Evolutionary conservation across 2,113 vertebrate species (phyloP).

Genomic region (Dascyllus trimaculatus): DNA sequence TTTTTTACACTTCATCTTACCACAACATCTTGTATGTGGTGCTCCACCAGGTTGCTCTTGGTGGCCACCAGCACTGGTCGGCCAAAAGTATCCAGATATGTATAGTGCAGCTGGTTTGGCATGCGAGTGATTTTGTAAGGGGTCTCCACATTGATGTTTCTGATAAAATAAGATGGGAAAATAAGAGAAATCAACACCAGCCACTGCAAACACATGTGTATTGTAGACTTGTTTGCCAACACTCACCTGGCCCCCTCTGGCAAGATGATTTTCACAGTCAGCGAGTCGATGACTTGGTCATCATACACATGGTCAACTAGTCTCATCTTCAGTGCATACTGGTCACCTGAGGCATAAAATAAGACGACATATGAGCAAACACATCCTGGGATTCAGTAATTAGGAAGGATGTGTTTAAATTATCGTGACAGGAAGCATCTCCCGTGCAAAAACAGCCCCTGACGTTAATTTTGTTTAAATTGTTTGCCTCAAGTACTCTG

Average conservation of each 20-base stretch:
- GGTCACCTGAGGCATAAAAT: conserved; percentile 88
- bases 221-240: not conserved
- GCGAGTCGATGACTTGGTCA: conserved; percentile 94
- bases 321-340: conserved; percentile 97
- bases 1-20: conserved; percentile 77
- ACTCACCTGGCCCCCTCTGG: conserved; percentile 98
- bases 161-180: conserved; percentile 53
- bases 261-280: conserved; percentile 95
- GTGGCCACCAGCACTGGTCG: conserved; percentile 94
- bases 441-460: no score
- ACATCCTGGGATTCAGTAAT: not conserved
- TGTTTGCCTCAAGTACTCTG: not conserved
- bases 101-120: conserved; percentile 94
- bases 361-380: not conserved
- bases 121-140: conserved; percentile 92
- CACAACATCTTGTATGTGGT: conserved; percentile 98
- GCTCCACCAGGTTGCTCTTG: conserved; percentile 96
- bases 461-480: no score
- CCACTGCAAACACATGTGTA: not conserved
- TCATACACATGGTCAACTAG: conserved; percentile 98
- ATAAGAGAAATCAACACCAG: conserved; percentile 15
- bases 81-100: conserved; percentile 97
- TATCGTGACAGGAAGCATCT: no score
- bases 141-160: conserved; percentile 95
- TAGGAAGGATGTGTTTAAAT: no score